These are phyloP conservation scores for Copsychus sechellarum DNA, from an alignment of 2,113 vertebrate genomes.

Conservation along the genomic window DNA sequence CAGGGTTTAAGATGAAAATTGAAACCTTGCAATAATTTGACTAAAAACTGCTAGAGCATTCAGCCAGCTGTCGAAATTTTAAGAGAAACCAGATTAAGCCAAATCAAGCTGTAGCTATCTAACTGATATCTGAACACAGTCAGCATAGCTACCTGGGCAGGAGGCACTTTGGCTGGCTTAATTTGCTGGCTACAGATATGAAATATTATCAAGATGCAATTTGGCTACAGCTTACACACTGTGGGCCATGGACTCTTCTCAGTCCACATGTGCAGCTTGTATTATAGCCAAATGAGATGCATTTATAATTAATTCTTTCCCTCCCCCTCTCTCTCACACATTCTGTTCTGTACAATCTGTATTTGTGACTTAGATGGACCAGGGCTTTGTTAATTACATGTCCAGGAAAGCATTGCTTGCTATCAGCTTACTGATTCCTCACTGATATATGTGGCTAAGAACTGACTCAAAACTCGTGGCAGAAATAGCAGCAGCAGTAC, in stretches of 20 bases:
- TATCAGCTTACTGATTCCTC: neutral
- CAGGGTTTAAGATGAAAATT: constrained; percentile 58
- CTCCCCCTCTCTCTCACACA: neutral
- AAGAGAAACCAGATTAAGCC: constrained; percentile 56
- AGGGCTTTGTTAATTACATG: neutral
- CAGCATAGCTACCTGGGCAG: constrained; percentile 23
- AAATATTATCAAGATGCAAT: constrained; percentile 35
- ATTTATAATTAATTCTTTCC: neutral
- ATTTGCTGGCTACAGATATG: constrained; percentile 51
- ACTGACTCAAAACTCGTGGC: neutral
- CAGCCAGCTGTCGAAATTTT: constrained; percentile 61
- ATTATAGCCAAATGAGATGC: constrained; percentile 19
- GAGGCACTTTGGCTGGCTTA: constrained; percentile 3
- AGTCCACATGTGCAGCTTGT: constrained; percentile 8
- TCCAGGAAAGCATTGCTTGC: neutral
- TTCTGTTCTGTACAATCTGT: neutral
- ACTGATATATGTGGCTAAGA: neutral
- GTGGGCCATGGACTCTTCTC: neutral
- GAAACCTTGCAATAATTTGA: constrained; percentile 66
- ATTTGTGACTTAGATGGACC: neutral
- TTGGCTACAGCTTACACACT: neutral
- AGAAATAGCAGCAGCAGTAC: neutral
- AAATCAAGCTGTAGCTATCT: constrained; percentile 42
- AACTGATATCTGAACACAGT: constrained; percentile 38
- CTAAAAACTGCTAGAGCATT: constrained; percentile 61